phyloP scores from a whole-genome alignment of 2,113 vertebrate genomes.

The Tragulus kanchil region DNA sequence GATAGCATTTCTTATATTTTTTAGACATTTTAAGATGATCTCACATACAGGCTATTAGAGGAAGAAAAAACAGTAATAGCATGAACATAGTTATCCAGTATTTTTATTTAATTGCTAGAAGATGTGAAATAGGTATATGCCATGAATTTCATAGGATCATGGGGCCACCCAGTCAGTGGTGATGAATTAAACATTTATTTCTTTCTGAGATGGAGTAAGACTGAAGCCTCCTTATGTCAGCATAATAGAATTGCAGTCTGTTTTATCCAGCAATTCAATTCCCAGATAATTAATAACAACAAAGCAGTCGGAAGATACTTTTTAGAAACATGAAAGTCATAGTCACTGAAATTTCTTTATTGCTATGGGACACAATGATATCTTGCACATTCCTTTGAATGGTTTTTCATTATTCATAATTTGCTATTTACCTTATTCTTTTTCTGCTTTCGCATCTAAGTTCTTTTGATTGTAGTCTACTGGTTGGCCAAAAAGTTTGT shows the following conservation, averaged over 20 bases:
- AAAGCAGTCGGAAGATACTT: background rate
- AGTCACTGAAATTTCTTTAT: background rate
- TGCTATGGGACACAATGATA: background rate
- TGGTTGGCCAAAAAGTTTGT: too few relatives aligned
- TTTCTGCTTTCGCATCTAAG: background rate
- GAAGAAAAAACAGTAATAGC: background rate
- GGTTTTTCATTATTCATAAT: background rate
- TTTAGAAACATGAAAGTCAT: background rate
- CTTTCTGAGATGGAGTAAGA: background rate
- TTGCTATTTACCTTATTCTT: background rate
- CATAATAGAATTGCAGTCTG: background rate
- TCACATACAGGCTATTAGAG: background rate
- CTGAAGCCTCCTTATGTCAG: background rate
- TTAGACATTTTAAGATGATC: background rate
- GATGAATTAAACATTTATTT: background rate
- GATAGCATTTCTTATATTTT: background rate
- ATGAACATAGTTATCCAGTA: background rate
- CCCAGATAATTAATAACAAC: background rate
- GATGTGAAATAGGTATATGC: background rate
- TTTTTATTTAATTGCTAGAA: conserved; percentile 4
- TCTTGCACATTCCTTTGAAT: background rate
- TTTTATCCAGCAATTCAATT: background rate
- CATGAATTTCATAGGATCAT: background rate
- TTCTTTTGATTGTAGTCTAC: background rate
- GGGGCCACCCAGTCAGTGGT: background rate